These are phyloP conservation scores for Chrysolina americana DNA, from an alignment of 2,888 invertebrate genomes.

Conservation along the genomic window DNA sequence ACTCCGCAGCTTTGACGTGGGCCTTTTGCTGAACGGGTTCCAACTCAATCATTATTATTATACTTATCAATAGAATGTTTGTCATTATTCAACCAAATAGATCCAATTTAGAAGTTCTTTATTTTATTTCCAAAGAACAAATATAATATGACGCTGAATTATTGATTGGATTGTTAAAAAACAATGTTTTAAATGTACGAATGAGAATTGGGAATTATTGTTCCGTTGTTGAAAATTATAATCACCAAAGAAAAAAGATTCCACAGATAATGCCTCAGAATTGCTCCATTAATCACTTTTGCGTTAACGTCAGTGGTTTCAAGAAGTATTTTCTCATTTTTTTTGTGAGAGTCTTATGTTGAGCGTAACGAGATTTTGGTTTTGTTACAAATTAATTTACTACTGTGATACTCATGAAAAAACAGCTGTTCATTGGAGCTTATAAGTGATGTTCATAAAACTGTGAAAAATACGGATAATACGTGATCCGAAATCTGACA, in stretches of 20 bases:
- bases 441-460: constrained; percentile 41
- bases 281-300: constrained; percentile 8
- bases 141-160: too few species aligned
- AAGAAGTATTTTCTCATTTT: neutral
- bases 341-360: constrained; percentile 40
- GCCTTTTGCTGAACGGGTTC: too few species aligned
- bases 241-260: neutral
- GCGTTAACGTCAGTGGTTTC: neutral
- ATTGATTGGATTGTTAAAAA: too few species aligned
- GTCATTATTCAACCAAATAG: too few species aligned
- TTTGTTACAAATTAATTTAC: constrained; percentile 50
- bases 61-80: too few species aligned
- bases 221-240: neutral
- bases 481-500: neutral
- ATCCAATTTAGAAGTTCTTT: too few species aligned
- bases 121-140: too few species aligned
- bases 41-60: too few species aligned
- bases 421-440: constrained; percentile 38
- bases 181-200: too few species aligned
- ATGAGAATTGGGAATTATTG: too few species aligned
- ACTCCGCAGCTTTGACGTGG: too few species aligned
- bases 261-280: neutral
- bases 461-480: constrained; percentile 22
- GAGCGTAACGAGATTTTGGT: constrained; percentile 49
- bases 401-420: constrained; percentile 39